Conservation (phyloP, 2,888 invertebrate species). For the Aquatica leii region DNA sequence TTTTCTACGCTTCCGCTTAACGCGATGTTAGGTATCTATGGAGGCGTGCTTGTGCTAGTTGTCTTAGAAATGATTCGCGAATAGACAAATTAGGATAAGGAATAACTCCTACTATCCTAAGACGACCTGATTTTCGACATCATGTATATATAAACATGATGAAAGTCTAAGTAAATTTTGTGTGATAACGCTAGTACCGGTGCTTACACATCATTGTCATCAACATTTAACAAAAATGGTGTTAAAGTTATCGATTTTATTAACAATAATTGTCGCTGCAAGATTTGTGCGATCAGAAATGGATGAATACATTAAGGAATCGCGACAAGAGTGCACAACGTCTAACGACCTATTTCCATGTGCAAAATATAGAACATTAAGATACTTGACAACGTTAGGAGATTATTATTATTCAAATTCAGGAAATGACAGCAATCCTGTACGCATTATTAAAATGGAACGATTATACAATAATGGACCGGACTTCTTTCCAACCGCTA, state of each 20-base stretch:
- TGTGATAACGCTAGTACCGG: constrained; percentile 3
- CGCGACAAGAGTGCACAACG: constrained; percentile 45
- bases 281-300: constrained; percentile 29
- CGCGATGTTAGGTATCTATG: constrained; percentile 2
- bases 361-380: constrained; percentile 50
- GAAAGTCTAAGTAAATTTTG: constrained; percentile 1
- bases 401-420: constrained; percentile 40
- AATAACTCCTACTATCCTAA: constrained; percentile 32
- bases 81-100: constrained; percentile 19
- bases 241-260: constrained; percentile 21
- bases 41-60: constrained; percentile 20
- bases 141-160: constrained; percentile 3
- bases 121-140: constrained; percentile 27
- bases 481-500: constrained; percentile 35
- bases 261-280: constrained; percentile 27
- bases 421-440: constrained; percentile 37
- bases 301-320: constrained; percentile 51
- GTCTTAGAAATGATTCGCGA: constrained; percentile 16
- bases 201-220: neutral
- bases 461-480: constrained; percentile 29
- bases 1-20: constrained; percentile 19
- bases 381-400: constrained; percentile 46
- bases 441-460: constrained; percentile 48
- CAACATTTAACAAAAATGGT: constrained; percentile 19
- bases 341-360: constrained; percentile 48